Evolutionary conservation across 2,113 vertebrate genomes (phyloP).

Genomic region (Suncus etruscus): DNA sequence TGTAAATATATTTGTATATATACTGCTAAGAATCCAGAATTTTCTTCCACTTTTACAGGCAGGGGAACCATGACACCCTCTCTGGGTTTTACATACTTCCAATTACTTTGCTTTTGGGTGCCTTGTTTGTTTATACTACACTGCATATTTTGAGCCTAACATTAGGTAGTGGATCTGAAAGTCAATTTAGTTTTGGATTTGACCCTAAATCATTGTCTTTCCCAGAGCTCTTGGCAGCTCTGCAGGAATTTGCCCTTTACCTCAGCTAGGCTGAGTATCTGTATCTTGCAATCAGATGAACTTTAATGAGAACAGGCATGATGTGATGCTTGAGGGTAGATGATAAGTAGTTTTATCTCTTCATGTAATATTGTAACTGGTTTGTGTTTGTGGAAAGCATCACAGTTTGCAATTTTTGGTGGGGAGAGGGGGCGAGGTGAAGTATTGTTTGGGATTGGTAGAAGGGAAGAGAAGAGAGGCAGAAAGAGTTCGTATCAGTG

Average conservation of each 20-base stretch:
- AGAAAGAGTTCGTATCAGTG: not conserved
- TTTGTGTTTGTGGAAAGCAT: not conserved
- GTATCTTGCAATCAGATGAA: not conserved
- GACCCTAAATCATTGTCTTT: slow-evolving; percentile 19
- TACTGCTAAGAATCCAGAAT: not conserved
- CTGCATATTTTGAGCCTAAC: slow-evolving; percentile 20
- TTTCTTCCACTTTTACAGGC: not conserved
- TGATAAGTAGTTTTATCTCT: slow-evolving; percentile 42
- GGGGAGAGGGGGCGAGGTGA: not conserved
- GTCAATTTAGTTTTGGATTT: not conserved
- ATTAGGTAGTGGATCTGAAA: not conserved
- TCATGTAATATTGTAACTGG: not conserved
- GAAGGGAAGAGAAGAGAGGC: not conserved
- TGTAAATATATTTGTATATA: not conserved
- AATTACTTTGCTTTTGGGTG: not conserved
- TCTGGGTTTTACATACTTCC: not conserved
- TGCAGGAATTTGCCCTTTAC: not conserved
- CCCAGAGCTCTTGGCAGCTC: slow-evolving; percentile 46
- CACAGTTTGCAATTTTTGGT: not conserved
- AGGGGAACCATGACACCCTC: too few relatives aligned
- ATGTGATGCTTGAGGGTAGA: not conserved
- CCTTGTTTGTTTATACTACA: slow-evolving; percentile 37
- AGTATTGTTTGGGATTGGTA: not conserved
- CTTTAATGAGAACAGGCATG: slow-evolving; percentile 1
- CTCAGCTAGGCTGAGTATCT: not conserved